Evolutionary conservation across 2,797 vertebrate species (phyloP).

Genomic region (Lacerta agilis): DNA sequence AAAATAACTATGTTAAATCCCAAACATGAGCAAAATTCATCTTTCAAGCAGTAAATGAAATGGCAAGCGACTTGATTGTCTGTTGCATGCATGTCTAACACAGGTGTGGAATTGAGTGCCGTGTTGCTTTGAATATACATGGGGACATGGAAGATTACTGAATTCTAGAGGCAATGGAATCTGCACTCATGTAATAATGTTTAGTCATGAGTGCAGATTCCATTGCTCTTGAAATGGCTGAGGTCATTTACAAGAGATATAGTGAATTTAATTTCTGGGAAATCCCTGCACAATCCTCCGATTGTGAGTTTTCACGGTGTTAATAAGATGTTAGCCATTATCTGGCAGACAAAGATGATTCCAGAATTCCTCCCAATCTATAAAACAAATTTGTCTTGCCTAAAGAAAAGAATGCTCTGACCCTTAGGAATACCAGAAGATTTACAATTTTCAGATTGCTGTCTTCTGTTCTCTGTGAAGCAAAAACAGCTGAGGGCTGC

Average conservation of each 20-base stretch:
- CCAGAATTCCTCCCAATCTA: not conserved
- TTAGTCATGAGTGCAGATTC: not conserved
- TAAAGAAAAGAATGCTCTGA: not conserved
- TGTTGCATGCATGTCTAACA: not conserved
- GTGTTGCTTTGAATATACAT: not conserved
- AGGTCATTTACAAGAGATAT: not conserved
- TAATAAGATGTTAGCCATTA: not conserved
- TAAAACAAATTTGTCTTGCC: not conserved
- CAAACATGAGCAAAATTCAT: not conserved
- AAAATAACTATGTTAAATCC: not conserved
- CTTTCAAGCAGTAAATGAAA: not conserved
- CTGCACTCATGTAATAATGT: not conserved
- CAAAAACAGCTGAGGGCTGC: not conserved
- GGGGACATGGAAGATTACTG: not conserved
- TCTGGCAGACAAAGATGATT: not conserved
- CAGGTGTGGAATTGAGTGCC: not conserved
- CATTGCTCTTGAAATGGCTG: not conserved
- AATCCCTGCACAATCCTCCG: not conserved
- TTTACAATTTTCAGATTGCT: not conserved
- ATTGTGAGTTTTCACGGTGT: not conserved
- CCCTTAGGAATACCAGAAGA: not conserved
- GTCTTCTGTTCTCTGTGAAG: not conserved
- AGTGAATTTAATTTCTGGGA: not conserved
- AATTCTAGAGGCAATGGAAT: not conserved
- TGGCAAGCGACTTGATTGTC: not conserved